Percentiles rank a stretch among this genome's conserved stretches.
phyloP scores from a whole-genome alignment of 2,888 invertebrate genomes.

The Oscheius sp. region DNA sequence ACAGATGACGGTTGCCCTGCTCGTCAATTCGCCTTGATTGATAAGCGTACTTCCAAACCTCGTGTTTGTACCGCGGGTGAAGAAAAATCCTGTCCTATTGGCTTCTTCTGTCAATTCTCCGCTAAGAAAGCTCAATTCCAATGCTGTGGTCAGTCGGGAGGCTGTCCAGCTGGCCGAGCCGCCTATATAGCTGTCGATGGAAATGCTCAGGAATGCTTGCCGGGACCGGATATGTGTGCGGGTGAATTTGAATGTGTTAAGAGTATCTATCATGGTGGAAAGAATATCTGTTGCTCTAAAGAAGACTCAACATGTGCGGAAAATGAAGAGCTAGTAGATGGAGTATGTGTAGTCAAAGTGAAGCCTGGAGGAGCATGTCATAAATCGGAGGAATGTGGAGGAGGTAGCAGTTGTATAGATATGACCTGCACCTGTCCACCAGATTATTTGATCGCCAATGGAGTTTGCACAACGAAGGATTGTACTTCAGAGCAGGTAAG shows the following conservation, averaged over 20 bases:
- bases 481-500: conserved; percentile 39
- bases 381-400: conserved; percentile 49
- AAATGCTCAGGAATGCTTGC: conserved; percentile 51
- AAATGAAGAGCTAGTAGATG: conserved; percentile 47
- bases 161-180: conserved; percentile 49
- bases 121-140: conserved; percentile 52
- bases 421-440: conserved; percentile 46
- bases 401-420: conserved; percentile 43
- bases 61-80: conserved; percentile 53
- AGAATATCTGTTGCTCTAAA: conserved; percentile 53
- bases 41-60: conserved; percentile 42
- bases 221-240: conserved; percentile 48
- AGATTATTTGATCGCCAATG: conserved; percentile 38
- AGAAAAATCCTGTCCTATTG: conserved; percentile 48
- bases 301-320: conserved; percentile 44
- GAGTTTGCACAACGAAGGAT: conserved; percentile 43
- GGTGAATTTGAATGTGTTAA: conserved; percentile 54
- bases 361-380: conserved; percentile 46
- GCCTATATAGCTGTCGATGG: conserved; percentile 55
- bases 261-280: conserved; percentile 40
- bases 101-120: conserved; percentile 58
- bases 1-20: conserved; percentile 52
- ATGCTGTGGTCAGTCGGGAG: conserved; percentile 57
- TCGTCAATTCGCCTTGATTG: conserved; percentile 49
- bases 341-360: conserved; percentile 41